Evolutionary conservation across 2,797 vertebrate species (phyloP).

Genomic region (Ctenopoma multispine): DNA sequence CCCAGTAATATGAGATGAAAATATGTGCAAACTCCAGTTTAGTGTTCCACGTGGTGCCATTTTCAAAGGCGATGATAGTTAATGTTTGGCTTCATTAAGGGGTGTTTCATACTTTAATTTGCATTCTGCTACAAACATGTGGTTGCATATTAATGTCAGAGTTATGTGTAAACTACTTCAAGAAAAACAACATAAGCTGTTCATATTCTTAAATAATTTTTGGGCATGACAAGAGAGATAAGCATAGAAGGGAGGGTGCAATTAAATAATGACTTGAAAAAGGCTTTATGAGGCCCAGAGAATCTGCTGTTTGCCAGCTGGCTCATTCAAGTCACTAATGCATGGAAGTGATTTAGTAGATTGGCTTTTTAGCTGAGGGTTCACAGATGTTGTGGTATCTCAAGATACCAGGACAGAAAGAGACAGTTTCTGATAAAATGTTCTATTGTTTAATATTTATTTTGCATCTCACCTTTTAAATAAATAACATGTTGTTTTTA

Average conservation of each 20-base stretch:
- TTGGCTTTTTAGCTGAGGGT: conserved; percentile 16
- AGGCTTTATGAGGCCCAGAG: conserved; percentile 32
- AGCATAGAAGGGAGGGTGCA: conserved; percentile 14
- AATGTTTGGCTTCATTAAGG: conserved; percentile 16
- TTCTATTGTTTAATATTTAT: background rate
- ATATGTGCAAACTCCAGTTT: background rate
- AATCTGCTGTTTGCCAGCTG: conserved; percentile 38
- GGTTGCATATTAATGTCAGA: conserved; percentile 1
- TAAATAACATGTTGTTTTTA: background rate
- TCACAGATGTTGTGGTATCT: conserved; percentile 12
- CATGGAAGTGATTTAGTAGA: conserved; percentile 54
- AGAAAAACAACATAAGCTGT: background rate
- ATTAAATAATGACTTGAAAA: conserved; percentile 45
- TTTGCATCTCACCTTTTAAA: background rate
- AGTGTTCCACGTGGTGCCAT: conserved; percentile 10
- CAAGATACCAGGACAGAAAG: conserved; percentile 25
- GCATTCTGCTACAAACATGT: background rate
- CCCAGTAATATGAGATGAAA: conserved; percentile 16
- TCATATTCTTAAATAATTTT: background rate
- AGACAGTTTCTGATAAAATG: background rate
- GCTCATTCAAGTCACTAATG: conserved; percentile 40
- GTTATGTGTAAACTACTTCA: background rate
- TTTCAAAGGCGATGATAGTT: background rate
- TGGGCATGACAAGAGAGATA: background rate
- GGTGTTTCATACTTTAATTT: background rate